Evolutionary conservation across 2,797 vertebrate genomes (phyloP).

Genomic region (Enteromius afrohamiltoni): DNA sequence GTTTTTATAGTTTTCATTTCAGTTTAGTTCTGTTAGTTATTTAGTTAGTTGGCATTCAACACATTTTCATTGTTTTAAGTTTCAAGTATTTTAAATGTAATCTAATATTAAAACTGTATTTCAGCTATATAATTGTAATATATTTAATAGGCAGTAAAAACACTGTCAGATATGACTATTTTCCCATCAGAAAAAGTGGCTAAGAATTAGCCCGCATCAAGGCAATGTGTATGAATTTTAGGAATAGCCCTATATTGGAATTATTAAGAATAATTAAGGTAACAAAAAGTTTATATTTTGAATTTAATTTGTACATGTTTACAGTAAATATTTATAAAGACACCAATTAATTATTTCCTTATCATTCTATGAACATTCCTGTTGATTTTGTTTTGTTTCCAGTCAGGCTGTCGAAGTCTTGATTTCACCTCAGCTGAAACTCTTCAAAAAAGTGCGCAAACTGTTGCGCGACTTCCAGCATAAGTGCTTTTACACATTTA

Average conservation of each 20-base stretch:
- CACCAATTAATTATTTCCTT: neutral
- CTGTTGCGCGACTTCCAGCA: too few relatives aligned
- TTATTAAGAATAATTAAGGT: neutral
- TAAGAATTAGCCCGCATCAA: neutral
- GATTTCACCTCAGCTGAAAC: slow-evolving; percentile 17
- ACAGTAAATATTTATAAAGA: too few relatives aligned
- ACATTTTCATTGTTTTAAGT: neutral
- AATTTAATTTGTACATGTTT: neutral
- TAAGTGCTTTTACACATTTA: neutral
- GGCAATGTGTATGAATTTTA: neutral
- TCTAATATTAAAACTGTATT: neutral
- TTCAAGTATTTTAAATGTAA: neutral
- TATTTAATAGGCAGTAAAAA: neutral
- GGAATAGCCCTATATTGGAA: neutral
- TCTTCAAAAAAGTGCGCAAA: neutral
- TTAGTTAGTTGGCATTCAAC: neutral
- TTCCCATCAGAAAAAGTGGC: neutral
- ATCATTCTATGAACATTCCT: neutral
- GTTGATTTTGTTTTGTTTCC: neutral
- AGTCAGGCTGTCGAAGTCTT: neutral
- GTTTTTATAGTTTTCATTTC: neutral
- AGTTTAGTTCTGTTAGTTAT: neutral
- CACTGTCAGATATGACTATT: neutral
- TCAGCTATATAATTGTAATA: neutral
- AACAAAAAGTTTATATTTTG: neutral